Evolutionary conservation across 2,113 vertebrate species (phyloP).

Genomic region (Brienomyrus longianalis): DNA sequence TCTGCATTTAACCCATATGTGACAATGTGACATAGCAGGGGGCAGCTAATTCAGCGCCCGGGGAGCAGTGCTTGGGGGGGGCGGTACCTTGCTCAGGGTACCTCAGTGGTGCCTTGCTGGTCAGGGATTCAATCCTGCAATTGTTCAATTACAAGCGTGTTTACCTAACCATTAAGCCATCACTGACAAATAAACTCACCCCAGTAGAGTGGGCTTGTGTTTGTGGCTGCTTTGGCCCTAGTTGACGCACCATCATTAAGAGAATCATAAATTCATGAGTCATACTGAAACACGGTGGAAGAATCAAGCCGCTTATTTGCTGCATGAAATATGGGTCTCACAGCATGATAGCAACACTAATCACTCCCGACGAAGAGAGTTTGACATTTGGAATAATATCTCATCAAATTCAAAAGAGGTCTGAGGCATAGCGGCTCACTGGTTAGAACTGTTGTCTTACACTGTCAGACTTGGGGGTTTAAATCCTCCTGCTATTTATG

Average conservation of each 20-base stretch:
- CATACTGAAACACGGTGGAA: neutral
- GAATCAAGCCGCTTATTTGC: neutral
- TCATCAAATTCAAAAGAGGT: neutral
- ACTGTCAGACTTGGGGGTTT: neutral
- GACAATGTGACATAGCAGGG: too few relatives aligned
- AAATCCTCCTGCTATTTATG: neutral
- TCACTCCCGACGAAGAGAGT: neutral
- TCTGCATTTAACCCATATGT: too few relatives aligned
- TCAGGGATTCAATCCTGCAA: too few relatives aligned
- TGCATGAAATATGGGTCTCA: neutral
- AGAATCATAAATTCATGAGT: neutral
- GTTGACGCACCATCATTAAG: neutral
- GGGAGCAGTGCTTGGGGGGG: too few relatives aligned
- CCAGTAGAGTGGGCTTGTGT: neutral
- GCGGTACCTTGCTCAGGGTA: too few relatives aligned
- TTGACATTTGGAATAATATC: neutral
- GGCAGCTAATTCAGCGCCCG: too few relatives aligned
- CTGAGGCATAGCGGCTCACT: neutral
- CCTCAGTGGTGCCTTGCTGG: too few relatives aligned
- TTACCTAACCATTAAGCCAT: too few relatives aligned
- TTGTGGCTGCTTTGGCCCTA: neutral
- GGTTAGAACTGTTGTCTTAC: neutral
- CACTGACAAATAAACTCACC: neutral
- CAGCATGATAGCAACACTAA: neutral
- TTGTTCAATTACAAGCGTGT: too few relatives aligned